A percentile compares a stretch with the other conserved stretches of the same genome.
Evolutionary conservation across 2,888 invertebrate genomes (phyloP).

Genomic region (Arrhopalites spinosus): DNA sequence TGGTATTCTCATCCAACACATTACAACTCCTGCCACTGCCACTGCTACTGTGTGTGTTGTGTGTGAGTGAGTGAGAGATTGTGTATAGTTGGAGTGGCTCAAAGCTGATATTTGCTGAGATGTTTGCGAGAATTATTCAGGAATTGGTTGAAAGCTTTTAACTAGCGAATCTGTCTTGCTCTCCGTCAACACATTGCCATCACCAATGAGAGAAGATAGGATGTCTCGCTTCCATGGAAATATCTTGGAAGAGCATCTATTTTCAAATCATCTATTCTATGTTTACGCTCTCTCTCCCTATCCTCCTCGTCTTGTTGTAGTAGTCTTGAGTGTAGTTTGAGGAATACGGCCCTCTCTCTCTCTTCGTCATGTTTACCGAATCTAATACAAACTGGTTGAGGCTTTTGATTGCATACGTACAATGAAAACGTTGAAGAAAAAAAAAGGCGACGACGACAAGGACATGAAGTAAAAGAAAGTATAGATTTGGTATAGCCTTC

Average conservation of each 20-base stretch:
- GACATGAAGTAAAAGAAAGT: background rate
- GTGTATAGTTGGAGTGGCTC: no score
- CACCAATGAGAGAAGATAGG: conserved; percentile 2
- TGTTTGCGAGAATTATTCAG: conserved; percentile 37
- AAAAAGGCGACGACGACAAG: background rate
- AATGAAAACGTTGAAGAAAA: background rate
- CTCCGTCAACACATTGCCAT: conserved; percentile 24
- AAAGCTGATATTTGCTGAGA: conserved; percentile 5
- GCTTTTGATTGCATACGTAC: conserved; percentile 11
- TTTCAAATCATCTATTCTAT: conserved; percentile 14
- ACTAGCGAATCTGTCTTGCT: conserved; percentile 10
- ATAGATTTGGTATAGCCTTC: no score
- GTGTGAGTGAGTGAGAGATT: no score
- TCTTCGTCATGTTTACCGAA: conserved; percentile 18
- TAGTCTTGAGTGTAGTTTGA: no score
- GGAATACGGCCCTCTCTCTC: background rate
- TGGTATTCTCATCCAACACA: no score
- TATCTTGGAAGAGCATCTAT: background rate
- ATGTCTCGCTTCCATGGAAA: background rate
- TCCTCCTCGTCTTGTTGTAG: no score
- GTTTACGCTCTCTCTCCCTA: conserved; percentile 5
- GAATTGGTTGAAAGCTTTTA: conserved; percentile 38
- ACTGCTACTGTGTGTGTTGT: no score
- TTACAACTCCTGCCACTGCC: no score
- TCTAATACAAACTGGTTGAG: conserved; percentile 30